Evolutionary conservation across 2,797 vertebrate genomes (phyloP), one percentile per base, ranked within the genome.

Genomic region (Scyliorhinus canicula): DNA sequence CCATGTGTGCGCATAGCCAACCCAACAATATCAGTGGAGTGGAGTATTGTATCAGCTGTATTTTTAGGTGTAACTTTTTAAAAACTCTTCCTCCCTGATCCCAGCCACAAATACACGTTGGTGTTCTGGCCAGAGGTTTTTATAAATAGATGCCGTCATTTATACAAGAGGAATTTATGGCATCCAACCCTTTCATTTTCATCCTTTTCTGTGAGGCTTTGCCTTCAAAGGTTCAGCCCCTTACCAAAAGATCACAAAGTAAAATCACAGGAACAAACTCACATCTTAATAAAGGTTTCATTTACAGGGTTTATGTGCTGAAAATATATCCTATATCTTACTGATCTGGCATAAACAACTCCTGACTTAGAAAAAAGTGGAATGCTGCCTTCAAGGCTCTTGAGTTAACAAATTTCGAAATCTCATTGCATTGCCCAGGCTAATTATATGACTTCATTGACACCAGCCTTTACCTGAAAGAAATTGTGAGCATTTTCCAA

Each of bases 401-500:
- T 47, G 79, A 82, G 88, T 21, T 11, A 91, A 21, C 57, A 91
- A 67, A 44, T 93, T 47, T 67, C 21, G 47, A 85, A 47, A 65
- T 12, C 67, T n/a, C 28, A 74, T 31, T 94, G 93, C 67, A 21
- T 16, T 14, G 28, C 63, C 40, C 24, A 28, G 63, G 31, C 26
- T 74, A 35, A 52, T 50, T 31, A 65, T 71, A 50, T 2, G 28
- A 67, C 26, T 69, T 40, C 91, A 47, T 26, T 57, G 6, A 55
- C 35, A 40, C 31, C 77, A 86, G 79, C 4, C 60, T 35, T 57
- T 69, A 99, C 99, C 98, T 99, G 99, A 95, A 99, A 99, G 95
- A 98, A 98, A 97, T 99, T 99, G 97, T 99, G 99, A 96, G 98
- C 98, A 96, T 98, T 99, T 97, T 99, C 99, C 96, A 99, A 97